phyloP scores from a whole-genome alignment of 2,797 vertebrate species.

The Etheostoma perlongum region DNA sequence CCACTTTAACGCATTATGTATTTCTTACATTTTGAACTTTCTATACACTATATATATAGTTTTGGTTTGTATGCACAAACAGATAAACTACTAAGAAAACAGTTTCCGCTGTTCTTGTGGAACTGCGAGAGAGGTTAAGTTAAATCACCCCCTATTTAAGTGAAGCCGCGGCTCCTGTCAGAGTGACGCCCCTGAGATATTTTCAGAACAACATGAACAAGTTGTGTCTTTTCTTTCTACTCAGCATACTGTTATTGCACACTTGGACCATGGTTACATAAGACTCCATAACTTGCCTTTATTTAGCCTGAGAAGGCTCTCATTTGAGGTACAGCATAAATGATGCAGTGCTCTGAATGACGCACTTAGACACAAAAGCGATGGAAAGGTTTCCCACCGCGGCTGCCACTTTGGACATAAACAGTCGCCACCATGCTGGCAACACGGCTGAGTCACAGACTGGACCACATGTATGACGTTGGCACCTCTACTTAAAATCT shows the following conservation, averaged over 20 bases:
- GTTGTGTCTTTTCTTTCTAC: conserved; percentile 52
- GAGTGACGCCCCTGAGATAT: conserved; percentile 54
- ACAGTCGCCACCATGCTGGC: conserved; percentile 59
- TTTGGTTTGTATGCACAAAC: neutral
- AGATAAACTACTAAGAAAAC: neutral
- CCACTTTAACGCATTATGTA: neutral
- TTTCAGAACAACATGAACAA: conserved; percentile 54
- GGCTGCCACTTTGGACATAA: conserved; percentile 57
- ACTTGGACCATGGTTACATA: conserved; percentile 69
- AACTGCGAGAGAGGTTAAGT: neutral
- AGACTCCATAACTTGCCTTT: conserved; percentile 62
- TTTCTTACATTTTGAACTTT: neutral
- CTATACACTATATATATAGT: neutral
- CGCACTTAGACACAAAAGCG: conserved; percentile 80
- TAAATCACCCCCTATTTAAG: conserved; percentile 15
- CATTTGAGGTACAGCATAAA: conserved; percentile 80
- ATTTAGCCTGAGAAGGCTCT: conserved; percentile 77
- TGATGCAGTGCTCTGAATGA: conserved; percentile 78
- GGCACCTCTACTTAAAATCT: conserved; percentile 23
- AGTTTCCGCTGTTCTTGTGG: conserved; percentile 11
- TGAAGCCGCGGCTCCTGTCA: conserved; percentile 28
- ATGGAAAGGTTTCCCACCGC: conserved; percentile 69
- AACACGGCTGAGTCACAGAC: conserved; percentile 67
- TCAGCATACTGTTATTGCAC: conserved; percentile 53
- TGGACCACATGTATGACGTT: conserved; percentile 46